These are phyloP conservation scores for Cetoscarus ocellatus DNA, from an alignment of 2,797 vertebrate species.

Conservation along the genomic window DNA sequence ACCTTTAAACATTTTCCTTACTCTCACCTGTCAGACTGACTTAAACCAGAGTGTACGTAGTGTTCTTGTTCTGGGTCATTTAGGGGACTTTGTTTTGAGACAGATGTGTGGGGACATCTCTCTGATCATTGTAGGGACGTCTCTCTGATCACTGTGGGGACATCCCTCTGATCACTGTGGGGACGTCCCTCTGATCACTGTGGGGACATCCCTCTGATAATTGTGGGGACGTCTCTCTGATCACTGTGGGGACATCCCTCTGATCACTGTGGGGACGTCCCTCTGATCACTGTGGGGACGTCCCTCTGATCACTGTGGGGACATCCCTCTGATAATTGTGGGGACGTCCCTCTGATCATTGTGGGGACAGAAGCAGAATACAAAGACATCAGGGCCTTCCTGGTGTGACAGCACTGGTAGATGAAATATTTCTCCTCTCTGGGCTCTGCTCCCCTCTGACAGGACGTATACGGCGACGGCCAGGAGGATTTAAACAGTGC, in stretches of 20 bases:
- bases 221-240: no score
- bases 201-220: not conserved
- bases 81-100: no score
- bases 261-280: no score
- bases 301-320: no score
- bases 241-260: no score
- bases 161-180: no score
- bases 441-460: constrained; percentile 34
- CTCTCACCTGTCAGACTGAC: constrained; percentile 65
- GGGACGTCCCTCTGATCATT: not conserved
- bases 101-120: constrained; percentile 15
- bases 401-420: constrained; percentile 24
- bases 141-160: no score
- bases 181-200: not conserved
- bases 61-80: no score
- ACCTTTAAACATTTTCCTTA: constrained; percentile 55
- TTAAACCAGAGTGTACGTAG: no score
- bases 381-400: not conserved
- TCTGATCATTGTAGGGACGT: constrained; percentile 75
- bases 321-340: no score
- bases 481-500: constrained; percentile 46
- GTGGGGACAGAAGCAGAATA: not conserved
- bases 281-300: not conserved
- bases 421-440: constrained; percentile 58
- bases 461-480: constrained; percentile 33